Conservation (phyloP, 2,888 invertebrate species). For the Caenorhabditis japonica region DNA sequence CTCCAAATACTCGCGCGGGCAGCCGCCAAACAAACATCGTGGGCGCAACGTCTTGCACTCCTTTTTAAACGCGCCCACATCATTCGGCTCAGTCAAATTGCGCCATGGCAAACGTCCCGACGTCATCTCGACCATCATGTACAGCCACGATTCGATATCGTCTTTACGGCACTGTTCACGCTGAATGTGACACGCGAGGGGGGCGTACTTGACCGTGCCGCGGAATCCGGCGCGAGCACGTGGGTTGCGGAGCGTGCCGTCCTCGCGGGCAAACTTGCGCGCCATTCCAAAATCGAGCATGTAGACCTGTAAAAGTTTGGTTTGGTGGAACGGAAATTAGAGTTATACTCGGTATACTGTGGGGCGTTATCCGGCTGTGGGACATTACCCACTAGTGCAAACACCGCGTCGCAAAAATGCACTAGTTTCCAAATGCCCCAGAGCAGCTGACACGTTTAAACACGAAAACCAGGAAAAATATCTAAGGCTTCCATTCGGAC, state of each 20-base stretch:
- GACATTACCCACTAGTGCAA: no score
- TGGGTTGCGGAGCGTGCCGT: conserved; percentile 64
- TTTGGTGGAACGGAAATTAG: no score
- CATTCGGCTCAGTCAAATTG: conserved; percentile 54
- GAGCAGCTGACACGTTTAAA: no score
- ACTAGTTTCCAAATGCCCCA: no score
- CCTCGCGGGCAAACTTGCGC: conserved; percentile 55
- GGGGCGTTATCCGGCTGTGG: no score
- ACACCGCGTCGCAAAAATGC: no score
- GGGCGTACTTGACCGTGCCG: conserved; percentile 67
- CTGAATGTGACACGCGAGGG: conserved; percentile 62
- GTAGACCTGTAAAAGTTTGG: conserved; percentile 48
- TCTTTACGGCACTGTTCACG: conserved; percentile 65
- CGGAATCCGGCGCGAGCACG: conserved; percentile 59
- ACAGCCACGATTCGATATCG: conserved; percentile 69
- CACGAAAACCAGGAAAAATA: no score
- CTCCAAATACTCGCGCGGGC: conserved; percentile 61
- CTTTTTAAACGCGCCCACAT: conserved; percentile 64
- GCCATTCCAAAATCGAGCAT: conserved; percentile 65
- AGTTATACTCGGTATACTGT: no score
- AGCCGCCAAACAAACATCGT: conserved; percentile 63
- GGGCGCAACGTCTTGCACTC: conserved; percentile 41
- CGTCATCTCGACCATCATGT: conserved; percentile 64
- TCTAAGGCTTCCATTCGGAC: no score
- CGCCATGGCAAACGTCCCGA: conserved; percentile 59